Base-by-base conservation (phyloP, 2,888 invertebrate species). In the Agrochola litura region DNA sequence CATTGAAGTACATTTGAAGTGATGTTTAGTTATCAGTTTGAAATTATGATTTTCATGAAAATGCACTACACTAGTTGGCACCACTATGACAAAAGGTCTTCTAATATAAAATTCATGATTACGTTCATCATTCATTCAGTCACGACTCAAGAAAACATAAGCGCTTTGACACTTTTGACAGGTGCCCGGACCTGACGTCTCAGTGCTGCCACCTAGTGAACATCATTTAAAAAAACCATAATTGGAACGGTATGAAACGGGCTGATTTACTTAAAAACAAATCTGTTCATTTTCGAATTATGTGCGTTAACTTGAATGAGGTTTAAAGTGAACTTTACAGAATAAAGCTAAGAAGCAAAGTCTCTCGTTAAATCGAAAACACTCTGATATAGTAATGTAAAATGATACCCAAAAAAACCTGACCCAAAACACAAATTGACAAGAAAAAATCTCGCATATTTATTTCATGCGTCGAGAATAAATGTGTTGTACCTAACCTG, bases 401-500 rank as follows among this genome's bases (percentile, higher is more conserved):
- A 49, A 46, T 30, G 0, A 65, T 14, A 41, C 6, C 2, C 16
- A 22, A 64, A 22, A 64, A 73, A 71, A 25, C 60, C 19, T 52
- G 43, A 79, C n/a, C 30, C 19, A 65, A 69, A 72, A 82, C 60
- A 71, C 14, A 75, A 82, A 82, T 49, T 74, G 64, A 65, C 68
- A 64, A 49, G 37, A 66, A 69, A 71, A 84, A 81, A 65, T 76
- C 10, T 37, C 63, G 19, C 16, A 60, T 43, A 81, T 85, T 73
- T 56, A 82, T 73, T 70, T 76, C 30, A 14, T 41, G 16, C 14
- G 43, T 58, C 25, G 64, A 66, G 54, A 81, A 81, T 72, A 63
- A 77, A 77, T 79, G 25, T 72, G 60, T 72, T 71, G 37, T 64
- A 71, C 63, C 63, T 80, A 73, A 81, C 71, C 65, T 75, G 70